Conservation (phyloP, 2,113 vertebrate species). For the Rhea americana region DNA sequence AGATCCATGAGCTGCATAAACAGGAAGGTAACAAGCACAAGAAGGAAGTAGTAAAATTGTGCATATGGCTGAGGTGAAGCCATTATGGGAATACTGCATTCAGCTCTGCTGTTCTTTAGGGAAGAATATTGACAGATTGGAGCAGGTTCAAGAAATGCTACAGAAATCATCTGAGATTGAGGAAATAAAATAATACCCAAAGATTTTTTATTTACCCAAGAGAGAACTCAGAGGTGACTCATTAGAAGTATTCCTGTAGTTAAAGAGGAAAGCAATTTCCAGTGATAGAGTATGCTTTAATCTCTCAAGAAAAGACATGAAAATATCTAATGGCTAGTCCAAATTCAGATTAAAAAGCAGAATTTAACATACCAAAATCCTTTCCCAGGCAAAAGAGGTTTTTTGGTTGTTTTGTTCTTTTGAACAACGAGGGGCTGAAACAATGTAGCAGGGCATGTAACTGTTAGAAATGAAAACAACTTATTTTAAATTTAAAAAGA, state of each 20-base stretch:
- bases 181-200: not conserved
- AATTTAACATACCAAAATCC: not conserved
- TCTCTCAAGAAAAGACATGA: not conserved
- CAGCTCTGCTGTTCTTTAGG: rapidly evolving
- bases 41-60: not conserved
- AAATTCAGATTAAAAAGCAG: not conserved
- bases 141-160: not conserved
- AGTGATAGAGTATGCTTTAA: not conserved
- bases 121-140: not conserved
- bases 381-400: not conserved
- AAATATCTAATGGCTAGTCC: not conserved
- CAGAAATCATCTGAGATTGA: not conserved
- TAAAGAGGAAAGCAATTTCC: not conserved
- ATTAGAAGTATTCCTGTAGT: not conserved
- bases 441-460: rapidly evolving
- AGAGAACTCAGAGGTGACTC: constrained; percentile 3
- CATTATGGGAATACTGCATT: not conserved
- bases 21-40: not conserved
- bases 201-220: not conserved
- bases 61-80: not conserved
- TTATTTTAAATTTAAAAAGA: not conserved
- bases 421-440: not conserved
- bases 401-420: not conserved
- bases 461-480: not conserved
- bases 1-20: not conserved